Base-by-base conservation (phyloP, 2,797 vertebrate species). In the Benthosema pterotum region DNA sequence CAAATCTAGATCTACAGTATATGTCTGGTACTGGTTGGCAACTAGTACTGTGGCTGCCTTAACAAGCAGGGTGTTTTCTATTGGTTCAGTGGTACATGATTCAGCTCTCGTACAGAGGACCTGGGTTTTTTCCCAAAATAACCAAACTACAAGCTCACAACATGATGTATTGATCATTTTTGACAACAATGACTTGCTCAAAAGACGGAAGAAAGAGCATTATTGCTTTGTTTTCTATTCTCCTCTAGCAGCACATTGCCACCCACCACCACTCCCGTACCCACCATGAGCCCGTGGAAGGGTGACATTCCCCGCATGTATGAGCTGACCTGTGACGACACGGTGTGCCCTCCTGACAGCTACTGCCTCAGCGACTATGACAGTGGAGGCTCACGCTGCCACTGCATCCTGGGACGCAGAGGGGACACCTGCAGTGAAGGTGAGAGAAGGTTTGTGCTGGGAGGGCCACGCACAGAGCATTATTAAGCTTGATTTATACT, bases 321-420 rank as follows among this genome's bases (percentile, higher is more conserved):
- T 0, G 92, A 95, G 17, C 75, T 86, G 68, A 86, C 89, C 68
- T 99, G 97, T 0, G 95, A 97, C 0, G 95, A 97, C 45, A 92
- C 90, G 0, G 78, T 94, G 63, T 99, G 97, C 65, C 94, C 95
- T 0, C 77, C 91, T 0, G 93, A 97, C 85, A 98, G 97, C 88
- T 98, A 98, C 75, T 99, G 97, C 42, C 90, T 94, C 72, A 94
- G 93, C 0, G 94, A 98, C 80, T 95, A 94, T 0, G 91, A 95
- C 57, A 84, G 77, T 0, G 94, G 95, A 0, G 94, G 94, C 11
- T 96, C 96, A 0, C 93, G 94, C 17, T 99, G 97, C 81, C 96
- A 95, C 74, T 99, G 97, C 75, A 96, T 90, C 87, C 84, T 98
- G n/a, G 96, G 96, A 4, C 94, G 87, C 48, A 90, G 83, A 13